These are phyloP conservation scores for Eristalis tenax DNA, from an alignment of 2,888 invertebrate genomes.

Conservation along the genomic window DNA sequence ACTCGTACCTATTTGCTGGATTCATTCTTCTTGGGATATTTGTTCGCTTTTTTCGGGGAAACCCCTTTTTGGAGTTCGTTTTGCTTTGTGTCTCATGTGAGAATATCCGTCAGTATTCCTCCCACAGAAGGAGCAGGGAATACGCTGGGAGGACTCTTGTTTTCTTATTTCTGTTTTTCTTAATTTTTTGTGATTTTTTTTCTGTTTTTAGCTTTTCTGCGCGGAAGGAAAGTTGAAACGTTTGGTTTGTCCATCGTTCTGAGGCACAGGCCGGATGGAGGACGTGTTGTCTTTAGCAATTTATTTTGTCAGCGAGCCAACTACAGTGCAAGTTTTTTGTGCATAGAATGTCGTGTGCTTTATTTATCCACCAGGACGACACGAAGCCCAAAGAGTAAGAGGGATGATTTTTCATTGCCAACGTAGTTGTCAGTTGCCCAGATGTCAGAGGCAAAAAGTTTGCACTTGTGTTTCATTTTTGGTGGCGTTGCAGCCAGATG, in stretches of 20 bases:
- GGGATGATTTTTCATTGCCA: conserved; percentile 66
- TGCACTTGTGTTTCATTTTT: conserved; percentile 38
- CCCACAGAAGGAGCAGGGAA: background rate
- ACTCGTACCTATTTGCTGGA: conserved; percentile 21
- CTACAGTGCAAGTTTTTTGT: conserved; percentile 50
- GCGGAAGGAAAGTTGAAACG: conserved; percentile 45
- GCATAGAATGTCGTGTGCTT: conserved; percentile 44
- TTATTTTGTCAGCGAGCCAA: conserved; percentile 71
- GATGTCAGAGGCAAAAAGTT: conserved; percentile 55
- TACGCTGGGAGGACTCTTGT: conserved; percentile 13
- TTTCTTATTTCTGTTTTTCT: background rate
- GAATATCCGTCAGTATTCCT: conserved; percentile 47
- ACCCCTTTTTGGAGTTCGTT: conserved; percentile 30
- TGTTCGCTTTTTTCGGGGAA: conserved; percentile 20
- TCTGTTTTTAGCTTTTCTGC: conserved; percentile 15
- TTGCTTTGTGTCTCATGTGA: conserved; percentile 46
- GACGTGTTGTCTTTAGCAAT: conserved; percentile 70
- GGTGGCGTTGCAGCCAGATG: conserved; percentile 34
- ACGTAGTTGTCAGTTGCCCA: conserved; percentile 58
- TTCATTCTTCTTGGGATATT: conserved; percentile 13
- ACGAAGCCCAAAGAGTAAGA: conserved; percentile 19
- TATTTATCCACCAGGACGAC: conserved; percentile 41
- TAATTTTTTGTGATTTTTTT: conserved; percentile 5
- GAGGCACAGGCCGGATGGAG: conserved; percentile 55
- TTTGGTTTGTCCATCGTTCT: conserved; percentile 58